Evolutionary conservation across 2,888 invertebrate genomes (phyloP).

Genomic region (Ichneumoninae sp.): DNA sequence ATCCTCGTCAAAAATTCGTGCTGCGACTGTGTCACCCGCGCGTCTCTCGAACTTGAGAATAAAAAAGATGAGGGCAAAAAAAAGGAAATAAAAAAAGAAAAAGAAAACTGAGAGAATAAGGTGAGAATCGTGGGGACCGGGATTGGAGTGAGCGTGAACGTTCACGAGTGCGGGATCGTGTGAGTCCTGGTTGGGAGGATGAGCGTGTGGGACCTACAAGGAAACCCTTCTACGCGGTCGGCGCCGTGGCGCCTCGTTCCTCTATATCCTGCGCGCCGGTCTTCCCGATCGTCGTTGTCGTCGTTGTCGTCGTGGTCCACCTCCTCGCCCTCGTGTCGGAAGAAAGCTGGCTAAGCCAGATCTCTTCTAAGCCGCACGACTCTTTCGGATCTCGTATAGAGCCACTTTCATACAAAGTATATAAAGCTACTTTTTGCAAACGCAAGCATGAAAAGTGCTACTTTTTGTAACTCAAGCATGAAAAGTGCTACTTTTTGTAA

Average conservation of each 20-base stretch:
- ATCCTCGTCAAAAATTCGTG: conserved; percentile 52
- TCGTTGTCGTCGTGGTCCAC: conserved; percentile 18
- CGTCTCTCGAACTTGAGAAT: conserved; percentile 46
- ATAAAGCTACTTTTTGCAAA: too few species aligned
- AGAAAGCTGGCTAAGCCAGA: conserved; percentile 54
- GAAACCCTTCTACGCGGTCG: conserved; percentile 84
- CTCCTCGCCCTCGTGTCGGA: conserved; percentile 47
- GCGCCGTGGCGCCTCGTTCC: conserved; percentile 84
- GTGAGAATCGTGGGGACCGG: conserved; percentile 58
- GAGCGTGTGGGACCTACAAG: conserved; percentile 80
- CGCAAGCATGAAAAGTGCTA: too few species aligned
- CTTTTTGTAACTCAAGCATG: too few species aligned
- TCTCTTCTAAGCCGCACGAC: conserved; percentile 40
- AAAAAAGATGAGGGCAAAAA: conserved; percentile 48
- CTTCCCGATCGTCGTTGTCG: conserved; percentile 43
- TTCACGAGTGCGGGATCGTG: conserved; percentile 51
- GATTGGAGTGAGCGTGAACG: conserved; percentile 60
- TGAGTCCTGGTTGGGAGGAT: conserved; percentile 57
- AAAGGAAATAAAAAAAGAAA: conserved; percentile 15
- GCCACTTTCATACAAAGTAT: too few species aligned
- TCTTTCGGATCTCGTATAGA: not conserved
- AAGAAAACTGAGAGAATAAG: conserved; percentile 47
- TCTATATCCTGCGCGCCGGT: conserved; percentile 65
- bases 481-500: too few species aligned
- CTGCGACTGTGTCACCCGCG: conserved; percentile 47